Percentiles rank a stretch among this genome's conserved stretches.
Evolutionary conservation across 2,797 vertebrate species (phyloP).

Genomic region (Trichosurus vulpecula): DNA sequence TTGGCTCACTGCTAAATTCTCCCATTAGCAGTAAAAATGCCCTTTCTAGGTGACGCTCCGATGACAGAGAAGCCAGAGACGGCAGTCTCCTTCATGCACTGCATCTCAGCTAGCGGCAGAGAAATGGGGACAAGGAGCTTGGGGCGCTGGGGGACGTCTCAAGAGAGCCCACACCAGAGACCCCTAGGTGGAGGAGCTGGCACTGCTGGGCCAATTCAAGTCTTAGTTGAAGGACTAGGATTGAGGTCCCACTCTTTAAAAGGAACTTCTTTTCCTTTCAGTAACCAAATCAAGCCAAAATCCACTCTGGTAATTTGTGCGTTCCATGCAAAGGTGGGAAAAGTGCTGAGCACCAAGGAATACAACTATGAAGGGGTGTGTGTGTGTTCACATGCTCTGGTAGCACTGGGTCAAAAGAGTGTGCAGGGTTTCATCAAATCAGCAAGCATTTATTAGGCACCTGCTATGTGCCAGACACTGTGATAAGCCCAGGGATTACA

Average conservation of each 20-base stretch:
- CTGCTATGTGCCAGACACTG: no score
- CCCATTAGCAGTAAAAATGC: not conserved
- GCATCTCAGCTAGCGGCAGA: no score
- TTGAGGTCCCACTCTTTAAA: not conserved
- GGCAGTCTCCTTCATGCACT: accelerated
- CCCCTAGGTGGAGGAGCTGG: accelerated
- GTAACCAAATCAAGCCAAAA: not conserved
- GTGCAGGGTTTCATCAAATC: not conserved
- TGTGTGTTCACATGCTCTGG: no score
- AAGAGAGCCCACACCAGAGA: not conserved
- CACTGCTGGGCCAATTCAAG: accelerated
- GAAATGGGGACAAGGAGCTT: no score
- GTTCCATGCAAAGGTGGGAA: not conserved
- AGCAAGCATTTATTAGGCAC: not conserved
- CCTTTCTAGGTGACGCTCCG: accelerated
- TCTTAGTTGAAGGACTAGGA: not conserved
- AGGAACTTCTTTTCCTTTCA: not conserved
- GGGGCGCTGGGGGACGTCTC: no score
- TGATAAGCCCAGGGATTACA: not conserved
- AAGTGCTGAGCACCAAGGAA: not conserved
- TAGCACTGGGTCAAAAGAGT: no score
- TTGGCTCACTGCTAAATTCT: accelerated
- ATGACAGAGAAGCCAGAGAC: not conserved
- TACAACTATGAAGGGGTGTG: no score
- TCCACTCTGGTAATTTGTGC: no score